Evolutionary conservation across 2,888 invertebrate genomes (phyloP).

Genomic region (Carpatolechia fugitivella): DNA sequence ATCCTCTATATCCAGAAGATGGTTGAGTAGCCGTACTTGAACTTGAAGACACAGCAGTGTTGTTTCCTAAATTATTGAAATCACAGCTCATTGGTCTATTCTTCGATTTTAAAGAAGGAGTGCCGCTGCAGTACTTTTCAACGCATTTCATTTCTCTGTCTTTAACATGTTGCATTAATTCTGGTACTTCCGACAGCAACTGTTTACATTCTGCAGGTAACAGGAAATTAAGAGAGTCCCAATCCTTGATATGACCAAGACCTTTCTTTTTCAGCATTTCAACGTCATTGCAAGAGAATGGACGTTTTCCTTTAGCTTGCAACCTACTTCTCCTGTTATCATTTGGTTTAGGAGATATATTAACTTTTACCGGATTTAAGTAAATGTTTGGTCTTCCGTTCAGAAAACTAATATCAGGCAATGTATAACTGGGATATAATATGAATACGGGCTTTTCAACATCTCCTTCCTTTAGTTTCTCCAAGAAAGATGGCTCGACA

Average conservation of each 20-base stretch:
- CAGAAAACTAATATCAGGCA: constrained; percentile 93
- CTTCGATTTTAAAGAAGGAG: constrained; percentile 73
- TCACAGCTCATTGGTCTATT: constrained; percentile 81
- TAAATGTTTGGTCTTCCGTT: constrained; percentile 82
- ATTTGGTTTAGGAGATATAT: constrained; percentile 58
- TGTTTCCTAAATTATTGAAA: constrained; percentile 75
- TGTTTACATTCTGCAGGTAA: constrained; percentile 91
- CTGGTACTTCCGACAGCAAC: constrained; percentile 88
- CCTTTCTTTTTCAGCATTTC: constrained; percentile 90
- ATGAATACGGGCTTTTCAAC: constrained; percentile 90
- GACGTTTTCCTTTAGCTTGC: constrained; percentile 76
- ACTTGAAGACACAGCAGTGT: constrained; percentile 81
- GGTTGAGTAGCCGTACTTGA: constrained; percentile 88
- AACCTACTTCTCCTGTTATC: constrained; percentile 62
- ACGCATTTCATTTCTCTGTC: constrained; percentile 68
- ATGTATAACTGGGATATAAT: constrained; percentile 93
- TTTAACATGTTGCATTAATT: constrained; percentile 83
- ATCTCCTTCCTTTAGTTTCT: constrained; percentile 82
- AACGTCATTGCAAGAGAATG: constrained; percentile 90
- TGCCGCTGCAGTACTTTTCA: constrained; percentile 65
- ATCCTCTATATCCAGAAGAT: constrained; percentile 92
- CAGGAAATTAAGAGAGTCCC: constrained; percentile 94
- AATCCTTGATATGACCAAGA: constrained; percentile 92
- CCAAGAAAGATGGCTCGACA: constrained; percentile 84
- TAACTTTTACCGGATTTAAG: constrained; percentile 84